phyloP scores from a whole-genome alignment of 2,888 invertebrate species.

The Drosophila macrothrix region DNA sequence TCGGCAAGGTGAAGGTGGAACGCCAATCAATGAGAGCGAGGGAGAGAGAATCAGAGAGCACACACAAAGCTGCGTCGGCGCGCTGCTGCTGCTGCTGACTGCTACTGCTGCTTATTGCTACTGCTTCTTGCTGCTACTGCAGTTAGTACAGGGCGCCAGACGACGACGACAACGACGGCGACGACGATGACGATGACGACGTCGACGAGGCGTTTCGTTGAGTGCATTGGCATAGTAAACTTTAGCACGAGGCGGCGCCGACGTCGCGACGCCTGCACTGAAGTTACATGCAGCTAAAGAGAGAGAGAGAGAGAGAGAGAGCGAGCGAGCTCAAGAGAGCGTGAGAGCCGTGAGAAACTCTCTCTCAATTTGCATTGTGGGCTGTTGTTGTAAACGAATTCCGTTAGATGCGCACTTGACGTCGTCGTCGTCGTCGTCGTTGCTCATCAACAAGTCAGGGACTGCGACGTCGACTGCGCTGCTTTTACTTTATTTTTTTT shows the following conservation, averaged over 20 bases:
- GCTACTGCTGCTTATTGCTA: constrained; percentile 19
- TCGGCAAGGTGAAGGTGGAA: constrained; percentile 70
- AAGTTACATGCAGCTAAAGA: constrained; percentile 32
- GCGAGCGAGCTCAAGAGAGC: constrained; percentile 23
- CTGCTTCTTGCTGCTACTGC: constrained; percentile 28
- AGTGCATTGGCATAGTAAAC: constrained; percentile 83
- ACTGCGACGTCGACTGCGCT: constrained; percentile 32
- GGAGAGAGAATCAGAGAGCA: constrained; percentile 28
- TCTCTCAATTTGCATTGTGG: constrained; percentile 44
- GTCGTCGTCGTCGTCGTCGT: constrained; percentile 45
- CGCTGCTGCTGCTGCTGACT: constrained; percentile 52
- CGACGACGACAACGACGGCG: constrained; percentile 47
- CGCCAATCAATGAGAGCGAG: constrained; percentile 59
- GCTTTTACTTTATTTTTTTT: constrained; percentile 23
- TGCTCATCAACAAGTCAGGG: constrained; percentile 73
- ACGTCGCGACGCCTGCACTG: constrained; percentile 48
- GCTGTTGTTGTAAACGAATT: constrained; percentile 41
- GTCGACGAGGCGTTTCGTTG: constrained; percentile 57
- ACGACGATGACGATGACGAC: constrained; percentile 35
- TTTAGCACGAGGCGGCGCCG: constrained; percentile 75
- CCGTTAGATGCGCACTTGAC: constrained; percentile 77
- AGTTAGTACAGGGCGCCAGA: constrained; percentile 56
- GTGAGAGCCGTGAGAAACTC: constrained; percentile 18
- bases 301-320: constrained; percentile 8
- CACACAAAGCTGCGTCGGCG: constrained; percentile 59